phyloP scores from a whole-genome alignment of 1,140 invertebrate genomes.

The Lutraria rhynchaena region DNA sequence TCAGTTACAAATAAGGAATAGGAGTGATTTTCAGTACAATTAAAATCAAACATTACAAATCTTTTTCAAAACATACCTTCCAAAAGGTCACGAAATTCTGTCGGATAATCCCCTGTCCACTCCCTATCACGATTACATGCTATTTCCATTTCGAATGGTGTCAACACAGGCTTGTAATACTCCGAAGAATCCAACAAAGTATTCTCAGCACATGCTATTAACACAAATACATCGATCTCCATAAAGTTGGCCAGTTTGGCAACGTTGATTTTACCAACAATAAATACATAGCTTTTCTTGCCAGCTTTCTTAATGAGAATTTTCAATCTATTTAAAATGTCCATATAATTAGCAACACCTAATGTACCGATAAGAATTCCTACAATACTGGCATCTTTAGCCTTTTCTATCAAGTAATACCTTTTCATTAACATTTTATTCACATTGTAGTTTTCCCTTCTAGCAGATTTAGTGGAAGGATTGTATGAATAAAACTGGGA shows the following conservation, averaged over 20 bases:
- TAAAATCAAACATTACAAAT: background rate
- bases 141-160: constrained; percentile 96
- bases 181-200: constrained; percentile 91
- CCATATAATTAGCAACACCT: constrained; percentile 90
- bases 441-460: constrained; percentile 75
- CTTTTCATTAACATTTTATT: constrained; percentile 87
- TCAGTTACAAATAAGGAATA: too few species aligned
- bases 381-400: constrained; percentile 92
- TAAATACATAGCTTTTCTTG: constrained; percentile 95
- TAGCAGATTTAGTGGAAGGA: constrained; percentile 68
- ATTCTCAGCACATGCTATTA: constrained; percentile 95
- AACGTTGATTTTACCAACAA: constrained; percentile 95
- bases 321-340: constrained; percentile 90
- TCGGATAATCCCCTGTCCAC: constrained; percentile 86
- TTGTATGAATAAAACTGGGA: constrained; percentile 82
- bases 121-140: constrained; percentile 88
- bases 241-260: constrained; percentile 96
- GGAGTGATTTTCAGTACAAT: too few species aligned
- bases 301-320: constrained; percentile 87
- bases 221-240: constrained; percentile 95
- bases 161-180: constrained; percentile 94
- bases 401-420: constrained; percentile 92
- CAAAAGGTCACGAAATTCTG: constrained; percentile 90
- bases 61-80: constrained; percentile 82
- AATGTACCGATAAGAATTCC: constrained; percentile 95